Base-by-base conservation (phyloP, 1,140 invertebrate genomes). In the Proales similis region DNA sequence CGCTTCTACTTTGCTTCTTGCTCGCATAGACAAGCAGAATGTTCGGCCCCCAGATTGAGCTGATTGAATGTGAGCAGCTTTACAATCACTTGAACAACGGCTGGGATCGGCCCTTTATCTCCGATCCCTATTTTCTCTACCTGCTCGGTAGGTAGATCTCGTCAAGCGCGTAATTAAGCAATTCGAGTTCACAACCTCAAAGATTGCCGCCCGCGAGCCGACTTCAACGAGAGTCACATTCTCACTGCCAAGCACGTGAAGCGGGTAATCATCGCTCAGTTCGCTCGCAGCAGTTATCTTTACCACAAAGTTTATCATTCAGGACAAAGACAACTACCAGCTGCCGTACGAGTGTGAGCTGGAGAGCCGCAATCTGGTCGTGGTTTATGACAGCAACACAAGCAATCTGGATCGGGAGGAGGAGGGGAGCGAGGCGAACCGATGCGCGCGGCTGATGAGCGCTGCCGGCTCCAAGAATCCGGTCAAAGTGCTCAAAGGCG, bases 141-240 rank as follows among this genome's bases (percentile, higher is more conserved):
- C 53, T 75, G 12, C 67, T 75, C 45, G 73, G 72, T 75, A 65
- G 68, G 67, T 48, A 12, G 26, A 46, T 20, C 1, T 19, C 26
- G 26, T 11, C 11, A 22, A 32, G 12, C 33, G 24, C 19, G 9
- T 5, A 2, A 3, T 12, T 14, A 2, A 30, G 2, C 24, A 20
- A 22, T 2, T 17, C 4, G 2, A 33, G n/a, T n/a, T 11, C 9
- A n/a, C 12, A 64, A 17, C 46, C 43, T n/a, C 20, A 27, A 4
- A 63, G 43, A 47, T 64, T 61, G 43, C 62, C 22, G 48, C 47
- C 24, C 26, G 36, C 24, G 32, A 29, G 51, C 32, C 33, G 71
- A 74, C 45, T 75, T 71, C 63, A 72, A 73, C 67, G 72, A 75
- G 67, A 70, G 70, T 66, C 74, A 75, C 68, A 69, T 75, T 22